Conservation (phyloP, 1,140 invertebrate species). For the Aporrectodea caliginosa region DNA sequence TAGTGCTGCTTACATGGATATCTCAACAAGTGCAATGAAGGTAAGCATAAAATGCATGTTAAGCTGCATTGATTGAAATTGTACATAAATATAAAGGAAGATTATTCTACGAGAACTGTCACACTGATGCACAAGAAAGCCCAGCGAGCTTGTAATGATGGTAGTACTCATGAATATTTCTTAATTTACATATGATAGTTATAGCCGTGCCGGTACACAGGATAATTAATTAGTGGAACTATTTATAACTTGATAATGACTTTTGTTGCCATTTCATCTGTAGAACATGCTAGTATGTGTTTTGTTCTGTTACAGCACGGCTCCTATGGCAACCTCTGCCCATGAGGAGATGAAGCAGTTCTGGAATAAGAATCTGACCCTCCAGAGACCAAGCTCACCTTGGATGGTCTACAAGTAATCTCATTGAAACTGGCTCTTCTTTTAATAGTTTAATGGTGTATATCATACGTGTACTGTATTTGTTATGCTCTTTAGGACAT, state of each 20-base stretch:
- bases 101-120: too few species aligned
- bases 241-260: not conserved
- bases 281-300: too few species aligned
- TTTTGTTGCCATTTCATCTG: not conserved
- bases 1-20: too few species aligned
- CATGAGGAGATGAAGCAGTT: conserved; percentile 34
- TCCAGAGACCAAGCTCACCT: conserved; percentile 34
- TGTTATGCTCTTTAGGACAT: not conserved
- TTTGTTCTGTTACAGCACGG: not conserved
- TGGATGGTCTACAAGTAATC: conserved; percentile 35
- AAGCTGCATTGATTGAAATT: too few species aligned
- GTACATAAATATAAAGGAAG: too few species aligned
- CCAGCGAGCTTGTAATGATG: not conserved
- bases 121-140: not conserved
- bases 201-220: too few species aligned
- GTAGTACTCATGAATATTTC: not conserved
- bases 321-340: conserved; percentile 14
- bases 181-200: not conserved
- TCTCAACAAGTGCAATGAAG: too few species aligned
- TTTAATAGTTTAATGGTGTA: too few species aligned
- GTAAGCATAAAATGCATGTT: too few species aligned
- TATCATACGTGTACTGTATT: too few species aligned
- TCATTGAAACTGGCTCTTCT: too few species aligned
- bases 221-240: not conserved
- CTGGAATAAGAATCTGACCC: conserved; percentile 36